Evolutionary conservation across 2,797 vertebrate species (phyloP).

Genomic region (Microctenopoma steveboyesi): DNA sequence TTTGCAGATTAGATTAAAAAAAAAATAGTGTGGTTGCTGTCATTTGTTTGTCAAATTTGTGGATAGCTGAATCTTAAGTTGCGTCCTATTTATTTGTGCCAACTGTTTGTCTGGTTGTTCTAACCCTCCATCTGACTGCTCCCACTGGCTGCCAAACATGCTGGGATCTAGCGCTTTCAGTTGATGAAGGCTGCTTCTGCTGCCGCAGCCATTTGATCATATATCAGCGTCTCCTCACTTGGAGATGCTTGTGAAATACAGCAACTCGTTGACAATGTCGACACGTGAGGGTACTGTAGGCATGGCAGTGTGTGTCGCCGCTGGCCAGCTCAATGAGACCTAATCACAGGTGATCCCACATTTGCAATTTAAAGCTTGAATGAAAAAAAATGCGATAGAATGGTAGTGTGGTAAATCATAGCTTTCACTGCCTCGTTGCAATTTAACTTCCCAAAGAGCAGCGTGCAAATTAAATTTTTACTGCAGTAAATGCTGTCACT

Average conservation of each 20-base stretch:
- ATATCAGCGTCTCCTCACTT: constrained; percentile 68
- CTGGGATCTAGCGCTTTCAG: constrained; percentile 72
- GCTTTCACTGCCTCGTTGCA: constrained; percentile 21
- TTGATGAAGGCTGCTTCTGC: constrained; percentile 71
- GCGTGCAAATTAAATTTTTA: constrained; percentile 34
- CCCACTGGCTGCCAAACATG: constrained; percentile 73
- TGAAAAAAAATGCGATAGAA: constrained; percentile 1
- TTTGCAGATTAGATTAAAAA: constrained; percentile 59
- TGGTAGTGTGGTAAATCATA: constrained; percentile 23
- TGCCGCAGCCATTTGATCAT: constrained; percentile 72
- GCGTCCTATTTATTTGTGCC: constrained; percentile 67
- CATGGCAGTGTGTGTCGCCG: constrained; percentile 28
- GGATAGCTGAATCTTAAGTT: constrained; percentile 64
- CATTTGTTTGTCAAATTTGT: constrained; percentile 67
- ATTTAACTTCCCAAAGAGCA: constrained; percentile 12
- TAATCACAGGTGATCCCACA: constrained; percentile 46
- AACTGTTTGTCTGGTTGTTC: constrained; percentile 76
- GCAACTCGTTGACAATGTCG: constrained; percentile 49
- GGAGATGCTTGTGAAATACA: constrained; percentile 57
- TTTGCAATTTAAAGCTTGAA: constrained; percentile 41
- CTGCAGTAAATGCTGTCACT: constrained; percentile 36
- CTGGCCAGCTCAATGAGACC: constrained; percentile 52
- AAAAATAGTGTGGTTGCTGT: constrained; percentile 35
- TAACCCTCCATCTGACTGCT: constrained; percentile 80
- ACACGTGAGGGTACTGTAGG: constrained; percentile 29